phyloP scores from a whole-genome alignment of 2,888 invertebrate genomes.

The Drosophila planitibia region DNA sequence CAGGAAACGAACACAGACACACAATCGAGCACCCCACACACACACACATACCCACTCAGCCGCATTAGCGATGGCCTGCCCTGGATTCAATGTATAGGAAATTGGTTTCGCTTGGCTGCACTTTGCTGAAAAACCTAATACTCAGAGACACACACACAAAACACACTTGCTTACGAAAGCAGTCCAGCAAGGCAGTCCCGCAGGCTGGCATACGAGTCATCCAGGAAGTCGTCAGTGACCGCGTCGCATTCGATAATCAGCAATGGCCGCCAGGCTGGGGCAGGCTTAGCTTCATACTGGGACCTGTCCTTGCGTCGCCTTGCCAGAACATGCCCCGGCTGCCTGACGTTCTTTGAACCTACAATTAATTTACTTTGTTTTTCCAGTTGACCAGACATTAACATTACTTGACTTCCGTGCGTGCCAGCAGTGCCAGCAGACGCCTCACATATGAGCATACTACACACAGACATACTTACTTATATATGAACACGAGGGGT shows the following conservation, averaged over 20 bases:
- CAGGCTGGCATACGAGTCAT: constrained; percentile 51
- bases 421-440: constrained; percentile 50
- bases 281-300: constrained; percentile 46
- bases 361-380: constrained; percentile 84
- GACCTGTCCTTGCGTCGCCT: constrained; percentile 18
- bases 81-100: constrained; percentile 71
- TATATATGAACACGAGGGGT: not conserved
- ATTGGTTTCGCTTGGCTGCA: constrained; percentile 79
- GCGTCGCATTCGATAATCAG: constrained; percentile 80
- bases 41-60: constrained; percentile 8
- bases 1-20: constrained; percentile 59
- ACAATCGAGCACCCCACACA: constrained; percentile 14
- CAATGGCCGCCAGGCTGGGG: constrained; percentile 47
- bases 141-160: constrained; percentile 25
- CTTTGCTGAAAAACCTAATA: constrained; percentile 73
- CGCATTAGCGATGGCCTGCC: constrained; percentile 29
- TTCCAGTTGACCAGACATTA: constrained; percentile 83
- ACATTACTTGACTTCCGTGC: constrained; percentile 81
- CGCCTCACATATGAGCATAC: constrained; percentile 33
- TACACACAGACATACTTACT: not conserved
- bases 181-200: constrained; percentile 1
- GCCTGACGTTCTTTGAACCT: constrained; percentile 74
- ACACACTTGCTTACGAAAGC: constrained; percentile 1
- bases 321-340: constrained; percentile 22
- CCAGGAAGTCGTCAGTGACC: constrained; percentile 80